These are phyloP conservation scores for Acronicta psi DNA, from an alignment of 2,888 invertebrate species.

Conservation along the genomic window DNA sequence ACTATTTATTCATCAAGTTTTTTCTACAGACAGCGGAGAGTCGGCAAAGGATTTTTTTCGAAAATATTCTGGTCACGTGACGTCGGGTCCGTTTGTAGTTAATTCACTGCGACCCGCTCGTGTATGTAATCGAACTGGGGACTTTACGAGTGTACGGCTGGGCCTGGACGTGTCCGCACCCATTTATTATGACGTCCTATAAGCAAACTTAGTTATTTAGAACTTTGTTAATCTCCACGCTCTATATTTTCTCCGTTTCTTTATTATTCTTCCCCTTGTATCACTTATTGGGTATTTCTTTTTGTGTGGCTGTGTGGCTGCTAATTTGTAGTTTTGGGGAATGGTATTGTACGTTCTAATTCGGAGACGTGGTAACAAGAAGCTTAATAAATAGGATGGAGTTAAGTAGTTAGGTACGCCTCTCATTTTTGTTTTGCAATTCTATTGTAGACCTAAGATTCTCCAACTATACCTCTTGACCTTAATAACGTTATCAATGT, in stretches of 20 bases:
- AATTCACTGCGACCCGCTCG: slow-evolving; percentile 74
- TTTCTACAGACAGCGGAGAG: slow-evolving; percentile 55
- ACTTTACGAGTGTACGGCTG: slow-evolving; percentile 73
- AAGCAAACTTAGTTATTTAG: slow-evolving; percentile 65
- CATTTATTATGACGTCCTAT: slow-evolving; percentile 67
- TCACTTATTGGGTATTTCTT: slow-evolving; percentile 51
- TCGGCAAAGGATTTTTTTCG: slow-evolving; percentile 63
- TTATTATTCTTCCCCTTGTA: slow-evolving; percentile 49
- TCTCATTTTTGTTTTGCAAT: not conserved
- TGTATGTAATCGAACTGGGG: slow-evolving; percentile 76
- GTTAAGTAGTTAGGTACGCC: not conserved
- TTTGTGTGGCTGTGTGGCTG: slow-evolving; percentile 15
- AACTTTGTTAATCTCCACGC: slow-evolving; percentile 60
- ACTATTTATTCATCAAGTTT: slow-evolving; percentile 62
- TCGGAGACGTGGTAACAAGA: slow-evolving; percentile 1
- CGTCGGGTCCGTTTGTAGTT: slow-evolving; percentile 72
- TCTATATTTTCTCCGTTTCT: slow-evolving; percentile 57
- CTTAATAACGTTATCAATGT: slow-evolving; percentile 5
- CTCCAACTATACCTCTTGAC: slow-evolving; percentile 15
- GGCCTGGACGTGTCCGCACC: slow-evolving; percentile 66
- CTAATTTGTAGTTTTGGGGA: slow-evolving; percentile 13
- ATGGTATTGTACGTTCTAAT: slow-evolving; percentile 8
- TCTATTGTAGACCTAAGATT: no score
- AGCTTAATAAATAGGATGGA: not conserved
- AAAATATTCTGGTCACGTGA: slow-evolving; percentile 75